A percentile compares a stretch with the other conserved stretches of the same genome.
phyloP scores from a whole-genome alignment of 2,113 vertebrate genomes.

The Macheiramphus alcinus region DNA sequence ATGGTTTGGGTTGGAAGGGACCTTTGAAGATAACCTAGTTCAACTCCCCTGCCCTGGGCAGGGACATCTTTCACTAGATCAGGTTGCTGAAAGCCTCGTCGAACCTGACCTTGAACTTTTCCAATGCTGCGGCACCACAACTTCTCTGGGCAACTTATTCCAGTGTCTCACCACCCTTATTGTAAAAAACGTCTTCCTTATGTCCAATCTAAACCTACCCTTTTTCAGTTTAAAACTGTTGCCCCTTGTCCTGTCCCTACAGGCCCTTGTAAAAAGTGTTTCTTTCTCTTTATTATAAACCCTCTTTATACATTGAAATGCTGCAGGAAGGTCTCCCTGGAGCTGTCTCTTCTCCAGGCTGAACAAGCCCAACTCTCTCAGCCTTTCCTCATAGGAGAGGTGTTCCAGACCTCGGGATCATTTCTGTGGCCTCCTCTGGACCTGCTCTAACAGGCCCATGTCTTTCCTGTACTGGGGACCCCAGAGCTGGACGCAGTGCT shows the following conservation, averaged over 20 bases:
- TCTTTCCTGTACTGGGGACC: too few species aligned
- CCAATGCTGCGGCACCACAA: not conserved
- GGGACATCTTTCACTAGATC: not conserved
- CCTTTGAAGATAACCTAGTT: not conserved
- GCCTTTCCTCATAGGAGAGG: not conserved
- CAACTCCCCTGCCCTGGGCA: accelerated
- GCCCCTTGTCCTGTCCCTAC: not conserved
- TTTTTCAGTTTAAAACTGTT: not conserved
- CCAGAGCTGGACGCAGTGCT: not conserved
- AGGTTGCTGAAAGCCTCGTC: not conserved
- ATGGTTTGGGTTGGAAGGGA: not conserved
- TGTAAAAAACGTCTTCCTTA: not conserved
- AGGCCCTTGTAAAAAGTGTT: not conserved
- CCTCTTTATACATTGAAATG: too few species aligned
- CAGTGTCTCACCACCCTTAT: not conserved
- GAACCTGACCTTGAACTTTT: not conserved
- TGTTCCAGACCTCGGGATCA: not conserved
- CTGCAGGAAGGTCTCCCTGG: not conserved
- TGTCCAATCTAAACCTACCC: not conserved
- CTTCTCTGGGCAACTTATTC: not conserved
- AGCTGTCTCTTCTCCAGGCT: too few species aligned
- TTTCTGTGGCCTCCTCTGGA: not conserved
- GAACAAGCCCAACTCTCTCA: not conserved
- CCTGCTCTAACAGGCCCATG: not conserved
- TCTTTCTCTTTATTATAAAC: not conserved